Evolutionary conservation across 2,113 vertebrate genomes (phyloP), one percentile per base, ranked within the genome.

Genomic region (Platichthys stellatus): DNA sequence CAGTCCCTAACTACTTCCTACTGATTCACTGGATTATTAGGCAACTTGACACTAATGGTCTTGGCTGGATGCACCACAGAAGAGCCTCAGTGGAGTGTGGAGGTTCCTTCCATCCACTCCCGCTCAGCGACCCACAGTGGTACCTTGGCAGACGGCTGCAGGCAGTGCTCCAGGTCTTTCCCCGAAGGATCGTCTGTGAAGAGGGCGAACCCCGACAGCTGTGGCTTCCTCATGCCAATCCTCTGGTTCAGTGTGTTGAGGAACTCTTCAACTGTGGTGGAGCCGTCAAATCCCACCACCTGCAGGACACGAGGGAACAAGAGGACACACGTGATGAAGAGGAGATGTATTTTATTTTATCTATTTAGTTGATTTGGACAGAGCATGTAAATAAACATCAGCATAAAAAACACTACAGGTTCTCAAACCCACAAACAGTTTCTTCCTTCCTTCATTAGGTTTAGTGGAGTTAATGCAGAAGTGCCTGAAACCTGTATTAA

Each of bases 231-330:
- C 94, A 96, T 95, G 69, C 91, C 91, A 12, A 95, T 95, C 83
- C 95, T 95, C 88, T 96, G 95, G 90, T 96, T 97, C 75, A 97
- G 90, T 0, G 80, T 95, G 76, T 93, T 89, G 63, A 97, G 93
- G 84, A 97, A 96, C 89, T 97, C 96, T 38, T 96, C 94, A 40
- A 97, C 96, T 0, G 95, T 96, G 51, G 96, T 96, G 49, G 96
- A 96, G 6, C 96, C 96, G 83, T 97, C 96, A 53, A 97, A 97
- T 31, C 96, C 96, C 76, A 97, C 95, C 68, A 97, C 96, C 96
- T 97, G 57, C 18, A 13, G 12, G n/a, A 12, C 83, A 0, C 58
- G 71, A 2, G 31, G 38, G 4, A 17, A 23, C 26, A 11, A 23
- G 9, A 43, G 61, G 21, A 14, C 54, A 53, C 49, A 53, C 45